Conservation (phyloP, 23 tunicate species). For the Halocynthia roretzi region DNA sequence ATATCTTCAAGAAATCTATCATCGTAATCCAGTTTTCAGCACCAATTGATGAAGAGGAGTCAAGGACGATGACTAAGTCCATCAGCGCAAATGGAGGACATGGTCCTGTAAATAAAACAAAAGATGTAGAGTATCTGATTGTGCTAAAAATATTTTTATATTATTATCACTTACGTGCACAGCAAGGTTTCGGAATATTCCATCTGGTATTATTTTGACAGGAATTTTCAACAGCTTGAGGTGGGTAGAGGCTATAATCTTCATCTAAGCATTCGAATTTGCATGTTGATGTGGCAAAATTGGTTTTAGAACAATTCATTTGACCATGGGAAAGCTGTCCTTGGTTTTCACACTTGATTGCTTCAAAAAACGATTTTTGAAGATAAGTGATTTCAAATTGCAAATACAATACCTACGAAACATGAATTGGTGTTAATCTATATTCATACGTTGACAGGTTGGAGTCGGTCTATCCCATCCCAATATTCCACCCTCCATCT, state of each 20-base stretch:
- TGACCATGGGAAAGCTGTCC: conserved; percentile 33
- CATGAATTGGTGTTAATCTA: neutral
- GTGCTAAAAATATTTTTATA: too few species aligned
- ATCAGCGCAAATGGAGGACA: conserved; percentile 47
- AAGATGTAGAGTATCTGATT: too few species aligned
- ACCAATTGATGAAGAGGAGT: conserved; percentile 32
- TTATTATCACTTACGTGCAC: neutral
- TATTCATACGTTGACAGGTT: conserved; percentile 42
- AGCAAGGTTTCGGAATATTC: conserved; percentile 8
- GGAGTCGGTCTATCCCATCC: conserved; percentile 51
- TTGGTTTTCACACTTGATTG: conserved; percentile 29
- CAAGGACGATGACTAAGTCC: conserved; percentile 26
- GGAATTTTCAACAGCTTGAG: neutral
- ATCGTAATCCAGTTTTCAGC: conserved; percentile 24
- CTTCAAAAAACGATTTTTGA: conserved; percentile 3
- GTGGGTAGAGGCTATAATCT: conserved; percentile 32
- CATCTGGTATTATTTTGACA: conserved; percentile 1
- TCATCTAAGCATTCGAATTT: conserved; percentile 30
- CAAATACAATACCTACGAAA: too few species aligned
- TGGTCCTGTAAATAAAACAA: conserved; percentile 7
- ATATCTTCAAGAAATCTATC: conserved; percentile 9
- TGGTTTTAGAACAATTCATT: conserved; percentile 23
- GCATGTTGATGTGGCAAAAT: conserved; percentile 29
- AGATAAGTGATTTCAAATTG: too few species aligned
- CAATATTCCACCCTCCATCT: conserved; percentile 12